Percentiles rank a stretch among this genome's conserved stretches.
These are phyloP conservation scores for Picathartes gymnocephalus DNA, from an alignment of 2,113 vertebrate genomes.

Conservation along the genomic window DNA sequence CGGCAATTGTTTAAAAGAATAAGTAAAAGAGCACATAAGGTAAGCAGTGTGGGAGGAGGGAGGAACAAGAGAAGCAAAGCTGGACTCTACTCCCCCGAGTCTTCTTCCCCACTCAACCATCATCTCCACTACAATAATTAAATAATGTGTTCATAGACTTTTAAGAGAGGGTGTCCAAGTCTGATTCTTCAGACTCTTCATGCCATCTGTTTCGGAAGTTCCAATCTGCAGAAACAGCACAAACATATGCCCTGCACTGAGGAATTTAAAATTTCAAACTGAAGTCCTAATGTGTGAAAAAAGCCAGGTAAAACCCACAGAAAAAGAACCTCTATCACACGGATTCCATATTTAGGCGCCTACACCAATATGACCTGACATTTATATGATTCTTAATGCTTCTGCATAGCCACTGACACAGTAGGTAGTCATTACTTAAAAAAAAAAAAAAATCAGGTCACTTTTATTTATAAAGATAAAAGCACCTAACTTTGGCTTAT, in stretches of 20 bases:
- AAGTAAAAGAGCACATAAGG: background rate
- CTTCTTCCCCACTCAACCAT: background rate
- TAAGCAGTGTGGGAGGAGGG: background rate
- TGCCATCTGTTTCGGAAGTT: slow-evolving; percentile 51
- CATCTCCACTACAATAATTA: slow-evolving; percentile 5
- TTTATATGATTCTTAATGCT: background rate
- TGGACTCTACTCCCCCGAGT: background rate
- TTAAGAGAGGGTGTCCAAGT: slow-evolving; percentile 13
- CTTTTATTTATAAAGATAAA: background rate
- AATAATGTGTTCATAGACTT: background rate
- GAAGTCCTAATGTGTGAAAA: background rate
- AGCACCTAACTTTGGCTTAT: background rate
- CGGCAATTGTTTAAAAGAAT: background rate
- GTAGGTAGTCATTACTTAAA: background rate
- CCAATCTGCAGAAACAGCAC: slow-evolving; percentile 37
- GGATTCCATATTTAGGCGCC: background rate
- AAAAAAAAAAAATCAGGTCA: background rate
- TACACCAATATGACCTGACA: background rate
- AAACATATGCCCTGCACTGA: slow-evolving; percentile 31
- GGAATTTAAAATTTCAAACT: slow-evolving; percentile 17
- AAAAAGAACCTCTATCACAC: background rate
- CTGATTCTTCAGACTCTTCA: slow-evolving; percentile 28
- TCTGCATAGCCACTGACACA: background rate
- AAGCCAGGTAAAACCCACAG: slow-evolving; percentile 20
- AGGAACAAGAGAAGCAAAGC: background rate